phyloP scores from a whole-genome alignment of 2,888 invertebrate genomes.

The Heliconius charithonia region DNA sequence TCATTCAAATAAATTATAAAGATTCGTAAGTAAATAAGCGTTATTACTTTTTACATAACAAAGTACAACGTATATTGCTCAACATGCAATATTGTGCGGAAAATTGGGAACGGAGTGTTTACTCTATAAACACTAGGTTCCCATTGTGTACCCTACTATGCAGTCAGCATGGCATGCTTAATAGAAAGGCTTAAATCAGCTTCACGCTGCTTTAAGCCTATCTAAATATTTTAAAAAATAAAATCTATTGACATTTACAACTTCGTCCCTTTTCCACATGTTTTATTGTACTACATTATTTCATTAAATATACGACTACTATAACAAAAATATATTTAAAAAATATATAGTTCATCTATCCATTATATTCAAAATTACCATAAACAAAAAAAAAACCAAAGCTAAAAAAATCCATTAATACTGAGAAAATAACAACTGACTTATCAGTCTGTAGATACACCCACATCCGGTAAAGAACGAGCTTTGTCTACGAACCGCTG shows the following conservation, averaged over 20 bases:
- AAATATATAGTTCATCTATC: background rate
- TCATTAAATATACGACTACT: background rate
- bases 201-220: too few species aligned
- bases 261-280: background rate
- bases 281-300: background rate
- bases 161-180: too few species aligned
- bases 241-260: background rate
- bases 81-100: background rate
- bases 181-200: too few species aligned
- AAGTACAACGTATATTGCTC: too few species aligned
- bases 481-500: conserved; percentile 61
- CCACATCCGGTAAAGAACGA: conserved; percentile 62
- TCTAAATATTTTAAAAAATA: background rate
- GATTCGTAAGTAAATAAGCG: background rate
- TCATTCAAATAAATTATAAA: background rate
- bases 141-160: background rate
- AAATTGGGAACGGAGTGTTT: background rate
- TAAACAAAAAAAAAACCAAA: background rate
- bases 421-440: conserved; percentile 41
- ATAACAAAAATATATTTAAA: background rate
- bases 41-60: background rate
- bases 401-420: conserved; percentile 37
- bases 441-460: conserved; percentile 48
- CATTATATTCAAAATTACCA: background rate
- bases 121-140: too few species aligned